phyloP scores from a whole-genome alignment of 2,113 vertebrate species.

The Nettapus auritus region DNA sequence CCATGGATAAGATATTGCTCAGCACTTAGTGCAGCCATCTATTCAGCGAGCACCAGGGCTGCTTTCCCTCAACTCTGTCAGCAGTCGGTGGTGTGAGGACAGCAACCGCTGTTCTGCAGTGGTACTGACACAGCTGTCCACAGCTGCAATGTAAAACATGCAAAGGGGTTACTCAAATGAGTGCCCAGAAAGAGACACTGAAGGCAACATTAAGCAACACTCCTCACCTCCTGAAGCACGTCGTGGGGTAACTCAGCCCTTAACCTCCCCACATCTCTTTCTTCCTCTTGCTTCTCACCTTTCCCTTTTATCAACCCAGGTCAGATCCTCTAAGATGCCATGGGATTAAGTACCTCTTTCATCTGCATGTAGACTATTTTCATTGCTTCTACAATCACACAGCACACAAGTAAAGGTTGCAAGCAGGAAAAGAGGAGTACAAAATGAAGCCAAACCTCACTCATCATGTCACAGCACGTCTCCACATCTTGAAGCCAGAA shows the following conservation, averaged over 20 bases:
- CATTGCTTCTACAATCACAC: not conserved
- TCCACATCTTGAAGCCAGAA: not conserved
- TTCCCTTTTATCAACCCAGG: not conserved
- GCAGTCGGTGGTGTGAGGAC: fast-evolving
- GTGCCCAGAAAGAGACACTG: not conserved
- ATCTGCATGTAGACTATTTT: not conserved
- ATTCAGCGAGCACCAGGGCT: not conserved
- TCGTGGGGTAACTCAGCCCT: not conserved
- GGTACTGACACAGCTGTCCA: not conserved
- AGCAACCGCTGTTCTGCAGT: not conserved
- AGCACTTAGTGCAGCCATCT: fast-evolving
- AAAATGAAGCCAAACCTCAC: not conserved
- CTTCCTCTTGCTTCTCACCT: not conserved
- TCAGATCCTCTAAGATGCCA: not conserved
- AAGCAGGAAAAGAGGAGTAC: not conserved
- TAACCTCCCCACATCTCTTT: not conserved
- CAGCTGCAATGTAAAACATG: not conserved
- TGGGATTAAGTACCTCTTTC: not conserved
- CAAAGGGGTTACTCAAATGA: not conserved
- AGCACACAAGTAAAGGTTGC: not conserved
- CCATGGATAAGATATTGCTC: fast-evolving
- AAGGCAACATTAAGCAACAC: not conserved
- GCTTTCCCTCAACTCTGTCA: not conserved
- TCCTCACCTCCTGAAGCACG: not conserved
- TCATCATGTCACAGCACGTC: fast-evolving